Evolutionary conservation across 2,888 invertebrate species (phyloP).

Genomic region (Habrosyne pyritoides): DNA sequence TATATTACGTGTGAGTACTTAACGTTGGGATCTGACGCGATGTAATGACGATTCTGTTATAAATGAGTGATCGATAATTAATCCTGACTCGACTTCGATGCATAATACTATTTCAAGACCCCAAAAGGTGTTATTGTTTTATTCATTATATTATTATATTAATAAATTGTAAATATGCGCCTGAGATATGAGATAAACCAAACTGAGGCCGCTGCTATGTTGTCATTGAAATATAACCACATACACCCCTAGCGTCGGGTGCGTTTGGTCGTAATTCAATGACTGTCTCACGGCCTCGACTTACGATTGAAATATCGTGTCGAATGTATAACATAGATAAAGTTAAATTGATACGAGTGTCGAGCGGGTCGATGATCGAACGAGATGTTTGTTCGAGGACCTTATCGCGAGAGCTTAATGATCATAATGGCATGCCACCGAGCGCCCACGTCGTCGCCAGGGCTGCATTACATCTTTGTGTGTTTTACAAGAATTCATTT

Average conservation of each 20-base stretch:
- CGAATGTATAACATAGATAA: conserved; percentile 1
- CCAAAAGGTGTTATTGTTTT: conserved; percentile 1
- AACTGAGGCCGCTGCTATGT: background rate
- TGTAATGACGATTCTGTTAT: too few relatives aligned
- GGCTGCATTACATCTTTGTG: too few relatives aligned
- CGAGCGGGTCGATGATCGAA: background rate
- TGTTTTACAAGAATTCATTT: too few relatives aligned
- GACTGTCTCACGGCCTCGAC: background rate
- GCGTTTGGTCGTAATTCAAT: background rate
- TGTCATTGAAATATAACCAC: background rate
- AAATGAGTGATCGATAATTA: background rate
- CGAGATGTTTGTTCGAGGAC: background rate
- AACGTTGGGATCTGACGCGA: too few relatives aligned
- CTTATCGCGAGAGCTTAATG: background rate
- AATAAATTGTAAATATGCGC: conserved; percentile 7
- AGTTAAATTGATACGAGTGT: background rate
- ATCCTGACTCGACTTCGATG: background rate
- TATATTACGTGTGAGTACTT: background rate
- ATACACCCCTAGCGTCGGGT: background rate
- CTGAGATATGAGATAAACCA: conserved; percentile 1
- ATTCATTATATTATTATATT: background rate
- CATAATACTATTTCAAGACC: background rate
- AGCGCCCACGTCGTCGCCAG: background rate
- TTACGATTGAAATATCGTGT: background rate
- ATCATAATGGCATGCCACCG: background rate